Conservation (phyloP, 2,113 vertebrate genomes). For the Chitala chitala region DNA sequence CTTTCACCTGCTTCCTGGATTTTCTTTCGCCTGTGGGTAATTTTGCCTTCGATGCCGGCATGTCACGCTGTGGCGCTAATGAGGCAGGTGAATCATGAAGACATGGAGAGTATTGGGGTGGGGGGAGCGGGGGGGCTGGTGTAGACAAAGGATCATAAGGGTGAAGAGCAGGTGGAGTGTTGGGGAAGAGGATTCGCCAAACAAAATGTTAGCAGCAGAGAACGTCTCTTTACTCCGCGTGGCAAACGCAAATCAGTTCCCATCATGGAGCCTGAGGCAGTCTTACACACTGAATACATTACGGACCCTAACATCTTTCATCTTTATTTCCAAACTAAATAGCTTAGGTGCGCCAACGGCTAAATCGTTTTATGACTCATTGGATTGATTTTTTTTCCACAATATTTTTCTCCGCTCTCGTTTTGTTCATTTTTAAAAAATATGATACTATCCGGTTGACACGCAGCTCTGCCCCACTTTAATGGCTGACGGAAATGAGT, state of each 20-base stretch:
- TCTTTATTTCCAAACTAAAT: conserved; percentile 30
- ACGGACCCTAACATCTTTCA: conserved; percentile 33
- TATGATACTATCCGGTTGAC: not conserved
- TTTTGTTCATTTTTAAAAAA: conserved; percentile 23
- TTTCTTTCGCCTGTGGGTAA: not conserved
- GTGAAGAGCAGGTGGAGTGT: conserved; percentile 3
- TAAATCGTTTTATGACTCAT: conserved; percentile 26
- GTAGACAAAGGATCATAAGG: not conserved
- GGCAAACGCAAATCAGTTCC: conserved; percentile 18
- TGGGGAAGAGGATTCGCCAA: conserved; percentile 10
- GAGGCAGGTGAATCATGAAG: conserved; percentile 13
- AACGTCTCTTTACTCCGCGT: conserved; percentile 16
- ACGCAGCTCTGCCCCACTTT: conserved; percentile 10
- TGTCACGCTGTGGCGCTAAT: conserved; percentile 16
- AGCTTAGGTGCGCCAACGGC: conserved; percentile 33
- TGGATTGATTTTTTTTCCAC: conserved; percentile 33
- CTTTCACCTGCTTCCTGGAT: not conserved
- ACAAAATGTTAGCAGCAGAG: not conserved
- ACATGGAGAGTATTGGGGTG: not conserved
- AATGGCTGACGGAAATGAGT: not conserved
- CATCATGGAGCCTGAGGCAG: conserved; percentile 18
- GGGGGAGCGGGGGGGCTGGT: not conserved
- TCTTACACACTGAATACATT: conserved; percentile 20
- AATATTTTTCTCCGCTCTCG: conserved; percentile 23
- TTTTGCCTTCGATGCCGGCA: not conserved